Evolutionary conservation across 2,113 vertebrate genomes (phyloP).

Genomic region (Corydoras maculifer): DNA sequence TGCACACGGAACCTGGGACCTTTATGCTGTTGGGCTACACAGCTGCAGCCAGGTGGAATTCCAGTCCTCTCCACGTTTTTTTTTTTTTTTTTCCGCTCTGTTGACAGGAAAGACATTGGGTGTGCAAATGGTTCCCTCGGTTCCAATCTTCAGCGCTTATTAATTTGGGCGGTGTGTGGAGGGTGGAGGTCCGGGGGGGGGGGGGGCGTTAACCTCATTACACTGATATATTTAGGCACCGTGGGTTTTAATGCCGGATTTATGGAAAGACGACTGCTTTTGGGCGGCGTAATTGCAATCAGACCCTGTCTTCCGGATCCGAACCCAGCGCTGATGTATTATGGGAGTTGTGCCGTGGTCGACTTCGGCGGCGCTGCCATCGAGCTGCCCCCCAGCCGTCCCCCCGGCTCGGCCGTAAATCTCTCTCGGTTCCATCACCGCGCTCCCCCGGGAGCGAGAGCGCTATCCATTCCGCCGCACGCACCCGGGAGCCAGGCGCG

Average conservation of each 20-base stretch:
- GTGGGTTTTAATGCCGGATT: neutral
- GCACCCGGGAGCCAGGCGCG: conserved; percentile 4
- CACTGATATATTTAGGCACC: neutral
- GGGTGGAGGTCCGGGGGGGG: too few species aligned
- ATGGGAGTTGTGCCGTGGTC: neutral
- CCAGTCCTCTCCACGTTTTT: too few species aligned
- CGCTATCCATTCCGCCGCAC: conserved; percentile 12
- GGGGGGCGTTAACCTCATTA: neutral
- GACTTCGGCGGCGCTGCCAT: neutral
- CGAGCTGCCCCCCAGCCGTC: neutral
- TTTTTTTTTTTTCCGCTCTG: too few species aligned
- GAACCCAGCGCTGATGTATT: neutral
- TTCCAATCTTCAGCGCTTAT: too few species aligned
- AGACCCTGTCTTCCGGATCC: neutral
- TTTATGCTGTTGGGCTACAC: too few species aligned
- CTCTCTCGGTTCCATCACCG: conserved; percentile 3
- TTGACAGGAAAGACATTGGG: too few species aligned
- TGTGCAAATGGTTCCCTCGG: too few species aligned
- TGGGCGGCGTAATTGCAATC: neutral
- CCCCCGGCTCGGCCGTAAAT: neutral
- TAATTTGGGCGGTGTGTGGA: too few species aligned
- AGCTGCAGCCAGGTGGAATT: too few species aligned
- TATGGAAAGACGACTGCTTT: neutral
- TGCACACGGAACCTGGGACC: too few species aligned
- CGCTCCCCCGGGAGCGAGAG: neutral